Evolutionary conservation across 2,797 vertebrate species (phyloP).

Genomic region (Thalassophryne amazonica): DNA sequence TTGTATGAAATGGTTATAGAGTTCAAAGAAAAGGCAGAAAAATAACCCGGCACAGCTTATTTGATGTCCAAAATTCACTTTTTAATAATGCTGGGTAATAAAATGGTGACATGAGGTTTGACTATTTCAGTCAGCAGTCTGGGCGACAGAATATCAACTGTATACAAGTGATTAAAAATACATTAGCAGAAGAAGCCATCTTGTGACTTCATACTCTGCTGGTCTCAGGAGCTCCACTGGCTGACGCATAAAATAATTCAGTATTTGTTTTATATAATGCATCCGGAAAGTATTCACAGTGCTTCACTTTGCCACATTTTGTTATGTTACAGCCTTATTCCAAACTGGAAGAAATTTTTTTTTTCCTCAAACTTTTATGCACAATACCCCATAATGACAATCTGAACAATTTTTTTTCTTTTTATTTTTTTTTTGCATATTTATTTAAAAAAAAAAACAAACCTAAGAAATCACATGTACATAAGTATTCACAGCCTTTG

Average conservation of each 20-base stretch:
- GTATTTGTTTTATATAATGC: constrained; percentile 62
- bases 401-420: too few species aligned
- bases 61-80: constrained; percentile 13
- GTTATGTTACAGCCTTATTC: too few species aligned
- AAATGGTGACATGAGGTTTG: constrained; percentile 7
- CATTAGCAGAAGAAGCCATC: constrained; percentile 40
- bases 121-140: constrained; percentile 35
- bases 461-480: too few species aligned
- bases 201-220: constrained; percentile 38
- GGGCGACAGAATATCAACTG: constrained; percentile 20
- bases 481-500: too few species aligned
- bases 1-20: constrained; percentile 13
- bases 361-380: too few species aligned
- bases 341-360: too few species aligned
- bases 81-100: constrained; percentile 26
- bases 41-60: neutral
- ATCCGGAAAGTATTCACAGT: too few species aligned
- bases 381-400: too few species aligned
- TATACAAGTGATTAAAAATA: constrained; percentile 62
- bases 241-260: constrained; percentile 56
- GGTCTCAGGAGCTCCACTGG: constrained; percentile 30
- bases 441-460: too few species aligned
- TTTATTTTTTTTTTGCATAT: too few species aligned
- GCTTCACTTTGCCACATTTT: too few species aligned
- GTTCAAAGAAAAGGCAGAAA: neutral